Conservation (phyloP, 2,888 invertebrate genomes). For the Hoplodrina blanda region DNA sequence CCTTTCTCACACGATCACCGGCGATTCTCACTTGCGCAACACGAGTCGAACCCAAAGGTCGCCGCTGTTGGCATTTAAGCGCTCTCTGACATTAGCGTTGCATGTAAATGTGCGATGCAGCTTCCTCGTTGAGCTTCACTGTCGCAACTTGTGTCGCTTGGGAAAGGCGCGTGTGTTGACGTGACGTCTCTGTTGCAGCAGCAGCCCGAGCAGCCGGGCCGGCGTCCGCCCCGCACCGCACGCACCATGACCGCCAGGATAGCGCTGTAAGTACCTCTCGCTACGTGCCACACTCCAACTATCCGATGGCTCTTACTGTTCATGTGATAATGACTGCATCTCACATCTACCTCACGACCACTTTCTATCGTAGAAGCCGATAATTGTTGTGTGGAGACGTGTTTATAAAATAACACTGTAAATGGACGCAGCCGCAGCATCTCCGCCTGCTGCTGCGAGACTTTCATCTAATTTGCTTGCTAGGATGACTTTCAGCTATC, state of each 20-base stretch:
- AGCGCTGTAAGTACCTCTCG: constrained; percentile 83
- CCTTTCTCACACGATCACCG: constrained; percentile 88
- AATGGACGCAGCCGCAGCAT: constrained; percentile 42
- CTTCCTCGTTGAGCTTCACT: constrained; percentile 89
- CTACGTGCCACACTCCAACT: not conserved
- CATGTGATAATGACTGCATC: constrained; percentile 60
- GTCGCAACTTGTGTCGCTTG: constrained; percentile 88
- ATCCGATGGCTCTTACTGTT: constrained; percentile 47
- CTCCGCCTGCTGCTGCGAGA: constrained; percentile 70
- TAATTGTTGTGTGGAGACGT: constrained; percentile 72
- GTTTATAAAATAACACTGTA: constrained; percentile 58
- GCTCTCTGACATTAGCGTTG: constrained; percentile 90
- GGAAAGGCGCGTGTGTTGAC: constrained; percentile 89
- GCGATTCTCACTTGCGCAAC: constrained; percentile 89
- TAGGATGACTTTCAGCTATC: constrained; percentile 66
- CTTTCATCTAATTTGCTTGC: constrained; percentile 80
- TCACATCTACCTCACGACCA: constrained; percentile 67
- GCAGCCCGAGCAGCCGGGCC: constrained; percentile 82
- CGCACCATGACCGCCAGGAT: constrained; percentile 83
- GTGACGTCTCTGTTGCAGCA: constrained; percentile 88
- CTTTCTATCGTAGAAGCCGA: constrained; percentile 79
- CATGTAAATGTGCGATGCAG: constrained; percentile 89
- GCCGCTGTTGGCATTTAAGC: constrained; percentile 89
- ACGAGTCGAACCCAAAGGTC: constrained; percentile 87
- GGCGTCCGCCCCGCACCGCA: constrained; percentile 67